Evolutionary conservation across 2,113 vertebrate genomes (phyloP).

Genomic region (Anarrhichthys ocellatus): DNA sequence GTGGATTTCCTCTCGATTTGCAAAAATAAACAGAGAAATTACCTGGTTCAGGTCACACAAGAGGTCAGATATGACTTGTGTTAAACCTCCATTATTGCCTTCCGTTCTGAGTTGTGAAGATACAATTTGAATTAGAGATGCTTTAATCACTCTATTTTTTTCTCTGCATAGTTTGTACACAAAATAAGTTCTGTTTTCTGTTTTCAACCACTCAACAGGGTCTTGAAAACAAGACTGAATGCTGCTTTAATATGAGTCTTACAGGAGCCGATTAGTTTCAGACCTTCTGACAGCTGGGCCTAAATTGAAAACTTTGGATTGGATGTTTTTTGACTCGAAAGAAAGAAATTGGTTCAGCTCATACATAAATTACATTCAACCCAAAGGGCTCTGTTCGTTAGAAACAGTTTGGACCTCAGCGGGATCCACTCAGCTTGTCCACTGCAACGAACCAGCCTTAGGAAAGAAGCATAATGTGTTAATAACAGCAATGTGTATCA

Average conservation of each 20-base stretch:
- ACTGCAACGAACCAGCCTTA: slow-evolving; percentile 3
- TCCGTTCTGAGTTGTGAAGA: slow-evolving; percentile 3
- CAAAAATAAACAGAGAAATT: slow-evolving; percentile 76
- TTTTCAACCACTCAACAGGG: slow-evolving; percentile 12
- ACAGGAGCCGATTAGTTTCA: slow-evolving; percentile 19
- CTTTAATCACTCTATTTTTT: not conserved
- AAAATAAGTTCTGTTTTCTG: slow-evolving; percentile 1
- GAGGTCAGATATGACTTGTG: slow-evolving; percentile 7
- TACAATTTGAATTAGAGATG: not conserved
- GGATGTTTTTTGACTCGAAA: slow-evolving; percentile 41
- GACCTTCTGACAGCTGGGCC: slow-evolving; percentile 20
- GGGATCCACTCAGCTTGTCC: slow-evolving; percentile 33
- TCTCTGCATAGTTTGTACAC: not conserved
- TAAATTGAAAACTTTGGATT: slow-evolving; percentile 29
- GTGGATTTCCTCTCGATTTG: slow-evolving; percentile 76
- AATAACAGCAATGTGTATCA: slow-evolving; percentile 32
- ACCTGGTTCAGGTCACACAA: slow-evolving; percentile 16
- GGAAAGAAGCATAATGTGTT: slow-evolving; percentile 35
- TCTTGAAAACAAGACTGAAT: slow-evolving; percentile 5
- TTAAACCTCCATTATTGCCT: slow-evolving; percentile 7
- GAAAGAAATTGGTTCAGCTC: slow-evolving; percentile 39
- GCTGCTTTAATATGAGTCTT: not conserved
- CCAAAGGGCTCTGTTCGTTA: slow-evolving; percentile 35
- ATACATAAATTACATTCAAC: slow-evolving; percentile 29
- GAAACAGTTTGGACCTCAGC: slow-evolving; percentile 45